Evolutionary conservation across 2,797 vertebrate genomes (phyloP), one percentile per base, ranked within the genome.

Genomic region (Rhinella marina): DNA sequence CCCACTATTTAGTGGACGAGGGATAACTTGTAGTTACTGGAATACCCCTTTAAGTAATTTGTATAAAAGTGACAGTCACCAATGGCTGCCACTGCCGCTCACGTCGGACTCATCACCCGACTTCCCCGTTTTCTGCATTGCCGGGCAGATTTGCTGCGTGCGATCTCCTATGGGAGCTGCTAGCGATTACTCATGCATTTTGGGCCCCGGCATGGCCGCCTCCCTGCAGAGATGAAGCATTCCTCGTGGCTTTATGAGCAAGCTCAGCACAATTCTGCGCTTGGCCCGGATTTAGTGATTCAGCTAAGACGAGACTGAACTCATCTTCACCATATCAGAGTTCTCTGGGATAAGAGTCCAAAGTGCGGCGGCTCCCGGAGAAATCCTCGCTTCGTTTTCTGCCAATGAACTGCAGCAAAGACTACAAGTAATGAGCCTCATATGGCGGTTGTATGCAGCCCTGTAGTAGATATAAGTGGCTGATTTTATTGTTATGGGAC

Each of bases 251-350:
- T 41, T 41, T n/a, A 27, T 16, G 10, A 25, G 81, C 81, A 50
- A 87, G 29, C 79, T 82, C 86, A 82, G 86, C 81, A 78, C 27
- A 76, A 83, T 56, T 57, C 7, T 84, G 73, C 81, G 70, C 81
- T 82, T 88, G 86, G 80, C 27, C 59, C 19, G 72, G 72, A 83
- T 70, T n/a, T 79, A 21, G 19, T 41, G 23, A 19, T 54, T 52
- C 76, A 23, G 25, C 56, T 10, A 76, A 29, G 56, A 52, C 9
- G 17, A 82, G 61, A 27, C 32, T 66, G 61, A 64, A 82, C 61
- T 62, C 57, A 64, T 81, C 41, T 23, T 13, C 72, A 50, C 9
- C 41, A 48, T 75, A 75, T 75, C 72, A n/a, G 50, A 48, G 72
- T 75, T 75, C 41, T 75, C 48, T 73, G 72, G 48, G 72, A 73